Evolutionary conservation across 2,888 invertebrate genomes (phyloP).

Genomic region (Apotomis capreana): DNA sequence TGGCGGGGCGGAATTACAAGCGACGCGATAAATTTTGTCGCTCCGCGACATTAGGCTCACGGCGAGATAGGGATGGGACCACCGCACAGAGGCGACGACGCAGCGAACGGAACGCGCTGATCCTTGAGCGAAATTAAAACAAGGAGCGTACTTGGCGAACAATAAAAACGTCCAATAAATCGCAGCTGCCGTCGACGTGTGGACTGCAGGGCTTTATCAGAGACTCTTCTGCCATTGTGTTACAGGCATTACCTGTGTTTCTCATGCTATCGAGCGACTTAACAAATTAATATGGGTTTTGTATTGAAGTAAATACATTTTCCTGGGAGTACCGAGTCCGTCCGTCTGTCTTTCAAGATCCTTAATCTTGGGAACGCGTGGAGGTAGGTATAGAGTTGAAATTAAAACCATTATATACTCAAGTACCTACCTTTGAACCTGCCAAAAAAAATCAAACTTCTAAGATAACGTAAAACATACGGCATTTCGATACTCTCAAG

Average conservation of each 20-base stretch:
- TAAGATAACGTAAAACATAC: too few relatives aligned
- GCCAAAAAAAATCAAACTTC: too few relatives aligned
- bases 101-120: slow-evolving; percentile 65
- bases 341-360: too few relatives aligned
- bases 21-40: slow-evolving; percentile 81
- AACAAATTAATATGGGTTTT: not conserved
- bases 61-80: slow-evolving; percentile 63
- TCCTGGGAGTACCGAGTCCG: too few relatives aligned
- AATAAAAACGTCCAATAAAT: slow-evolving; percentile 78
- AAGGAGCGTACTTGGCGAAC: slow-evolving; percentile 75
- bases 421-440: too few relatives aligned
- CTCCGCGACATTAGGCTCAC: slow-evolving; percentile 75
- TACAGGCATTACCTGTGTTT: slow-evolving; percentile 54
- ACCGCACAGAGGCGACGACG: slow-evolving; percentile 51
- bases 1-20: slow-evolving; percentile 76
- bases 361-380: too few relatives aligned
- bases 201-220: slow-evolving; percentile 69
- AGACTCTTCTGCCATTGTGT: slow-evolving; percentile 66
- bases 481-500: too few relatives aligned
- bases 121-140: slow-evolving; percentile 78
- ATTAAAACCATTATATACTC: too few relatives aligned
- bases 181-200: slow-evolving; percentile 63
- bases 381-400: too few relatives aligned
- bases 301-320: not conserved
- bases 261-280: not conserved